A percentile compares a stretch with the other conserved stretches of the same genome.
These are phyloP conservation scores for Rhimphoctona megacephalus DNA, from an alignment of 2,888 invertebrate species.

Conservation along the genomic window DNA sequence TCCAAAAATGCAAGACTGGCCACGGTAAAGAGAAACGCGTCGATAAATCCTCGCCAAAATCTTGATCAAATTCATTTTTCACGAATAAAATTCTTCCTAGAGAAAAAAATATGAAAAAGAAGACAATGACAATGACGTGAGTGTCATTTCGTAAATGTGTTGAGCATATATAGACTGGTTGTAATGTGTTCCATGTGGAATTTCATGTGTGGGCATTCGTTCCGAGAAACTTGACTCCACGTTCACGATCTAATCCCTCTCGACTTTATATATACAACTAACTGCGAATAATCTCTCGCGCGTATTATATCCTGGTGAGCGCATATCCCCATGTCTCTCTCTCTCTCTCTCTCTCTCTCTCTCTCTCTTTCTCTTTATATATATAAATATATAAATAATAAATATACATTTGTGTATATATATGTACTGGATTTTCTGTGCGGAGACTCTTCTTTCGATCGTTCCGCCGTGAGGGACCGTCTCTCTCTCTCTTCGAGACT, in stretches of 20 bases:
- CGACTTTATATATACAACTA: slow-evolving; percentile 46
- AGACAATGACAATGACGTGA: slow-evolving; percentile 55
- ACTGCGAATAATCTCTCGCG: slow-evolving; percentile 57
- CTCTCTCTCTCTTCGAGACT: slow-evolving; percentile 52
- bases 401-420: slow-evolving; percentile 23
- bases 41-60: slow-evolving; percentile 24
- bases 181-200: slow-evolving; percentile 64
- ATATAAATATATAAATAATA: slow-evolving; percentile 15
- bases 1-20: background rate
- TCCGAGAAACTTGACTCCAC: slow-evolving; percentile 70
- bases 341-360: slow-evolving; percentile 34
- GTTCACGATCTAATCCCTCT: slow-evolving; percentile 71
- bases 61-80: slow-evolving; percentile 38
- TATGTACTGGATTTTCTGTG: slow-evolving; percentile 43
- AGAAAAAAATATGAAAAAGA: slow-evolving; percentile 13
- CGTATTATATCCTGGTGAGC: slow-evolving; percentile 62
- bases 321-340: slow-evolving; percentile 48
- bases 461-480: slow-evolving; percentile 38
- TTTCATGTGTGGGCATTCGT: slow-evolving; percentile 70
- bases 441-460: slow-evolving; percentile 50
- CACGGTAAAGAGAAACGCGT: background rate
- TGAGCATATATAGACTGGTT: slow-evolving; percentile 55
- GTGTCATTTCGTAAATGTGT: slow-evolving; percentile 50
- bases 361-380: background rate
- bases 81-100: background rate